Evolutionary conservation across 2,888 invertebrate genomes (phyloP).

Genomic region (Tiliacea citrago): DNA sequence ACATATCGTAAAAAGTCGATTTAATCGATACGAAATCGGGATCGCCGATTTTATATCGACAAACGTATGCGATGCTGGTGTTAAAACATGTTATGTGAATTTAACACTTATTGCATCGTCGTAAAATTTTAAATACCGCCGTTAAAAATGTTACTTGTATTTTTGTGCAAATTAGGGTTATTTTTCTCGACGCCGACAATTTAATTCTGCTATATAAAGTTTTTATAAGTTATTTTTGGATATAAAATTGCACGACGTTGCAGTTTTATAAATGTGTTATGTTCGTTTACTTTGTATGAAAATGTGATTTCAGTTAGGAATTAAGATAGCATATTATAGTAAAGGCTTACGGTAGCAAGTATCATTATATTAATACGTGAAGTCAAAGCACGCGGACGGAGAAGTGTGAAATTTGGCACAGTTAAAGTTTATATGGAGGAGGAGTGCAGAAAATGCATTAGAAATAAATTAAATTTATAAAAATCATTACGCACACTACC

Average conservation of each 20-base stretch:
- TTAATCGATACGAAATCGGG: slow-evolving; percentile 64
- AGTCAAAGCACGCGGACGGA: too few species aligned
- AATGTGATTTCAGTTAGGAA: slow-evolving; percentile 13
- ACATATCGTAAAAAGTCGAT: slow-evolving; percentile 65
- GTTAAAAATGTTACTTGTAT: slow-evolving; percentile 61
- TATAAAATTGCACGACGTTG: slow-evolving; percentile 23
- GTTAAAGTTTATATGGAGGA: too few species aligned
- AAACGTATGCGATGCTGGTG: slow-evolving; percentile 50
- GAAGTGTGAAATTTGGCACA: too few species aligned
- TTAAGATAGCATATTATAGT: neutral
- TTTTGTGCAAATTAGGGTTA: slow-evolving; percentile 59
- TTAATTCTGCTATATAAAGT: slow-evolving; percentile 51
- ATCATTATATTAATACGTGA: neutral
- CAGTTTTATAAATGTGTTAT: slow-evolving; percentile 26
- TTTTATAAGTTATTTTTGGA: slow-evolving; percentile 50
- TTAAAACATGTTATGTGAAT: slow-evolving; percentile 68
- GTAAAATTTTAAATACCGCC: slow-evolving; percentile 64
- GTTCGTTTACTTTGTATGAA: slow-evolving; percentile 29
- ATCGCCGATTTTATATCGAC: slow-evolving; percentile 56
- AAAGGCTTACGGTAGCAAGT: neutral
- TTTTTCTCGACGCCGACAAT: slow-evolving; percentile 57
- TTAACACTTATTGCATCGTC: slow-evolving; percentile 66
- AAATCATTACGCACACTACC: too few species aligned
- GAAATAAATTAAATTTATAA: too few species aligned
- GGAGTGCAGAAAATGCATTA: too few species aligned